Evolutionary conservation across 2,797 vertebrate species (phyloP).

Genomic region (Clangula hyemalis): DNA sequence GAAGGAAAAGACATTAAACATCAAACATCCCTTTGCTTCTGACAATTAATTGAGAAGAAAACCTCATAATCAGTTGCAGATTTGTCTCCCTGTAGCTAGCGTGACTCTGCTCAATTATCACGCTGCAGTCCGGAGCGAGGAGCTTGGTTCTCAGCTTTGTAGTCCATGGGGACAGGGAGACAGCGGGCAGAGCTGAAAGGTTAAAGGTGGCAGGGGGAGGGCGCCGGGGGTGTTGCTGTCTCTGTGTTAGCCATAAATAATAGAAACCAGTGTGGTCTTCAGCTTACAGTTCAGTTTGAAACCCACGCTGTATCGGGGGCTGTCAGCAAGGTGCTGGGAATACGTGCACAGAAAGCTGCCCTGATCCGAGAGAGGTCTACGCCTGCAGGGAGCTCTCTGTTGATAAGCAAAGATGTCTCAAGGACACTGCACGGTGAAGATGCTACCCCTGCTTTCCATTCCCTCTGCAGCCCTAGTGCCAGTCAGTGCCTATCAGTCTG

Average conservation of each 20-base stretch:
- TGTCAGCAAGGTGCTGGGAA: background rate
- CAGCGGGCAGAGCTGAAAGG: background rate
- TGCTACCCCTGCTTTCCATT: background rate
- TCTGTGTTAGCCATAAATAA: slow-evolving; percentile 13
- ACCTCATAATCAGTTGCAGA: slow-evolving; percentile 63
- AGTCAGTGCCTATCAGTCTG: background rate
- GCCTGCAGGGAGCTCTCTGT: background rate
- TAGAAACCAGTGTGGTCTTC: background rate
- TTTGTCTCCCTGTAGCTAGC: background rate
- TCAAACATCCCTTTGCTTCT: slow-evolving; percentile 68
- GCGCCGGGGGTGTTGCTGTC: background rate
- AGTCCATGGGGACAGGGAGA: background rate
- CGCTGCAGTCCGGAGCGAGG: slow-evolving; percentile 6
- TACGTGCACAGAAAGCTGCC: background rate
- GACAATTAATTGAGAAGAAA: slow-evolving; percentile 71
- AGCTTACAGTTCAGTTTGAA: background rate
- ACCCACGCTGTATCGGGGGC: rapidly evolving
- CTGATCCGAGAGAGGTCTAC: background rate
- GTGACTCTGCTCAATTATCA: slow-evolving; percentile 14
- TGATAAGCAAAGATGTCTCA: background rate
- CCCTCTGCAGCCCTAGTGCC: background rate
- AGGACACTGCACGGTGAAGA: background rate
- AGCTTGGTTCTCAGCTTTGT: slow-evolving; percentile 28
- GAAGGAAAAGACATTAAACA: slow-evolving; percentile 49
- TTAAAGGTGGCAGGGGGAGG: slow-evolving; percentile 38